Evolutionary conservation across 2,113 vertebrate species (phyloP).

Genomic region (Canis aureus): DNA sequence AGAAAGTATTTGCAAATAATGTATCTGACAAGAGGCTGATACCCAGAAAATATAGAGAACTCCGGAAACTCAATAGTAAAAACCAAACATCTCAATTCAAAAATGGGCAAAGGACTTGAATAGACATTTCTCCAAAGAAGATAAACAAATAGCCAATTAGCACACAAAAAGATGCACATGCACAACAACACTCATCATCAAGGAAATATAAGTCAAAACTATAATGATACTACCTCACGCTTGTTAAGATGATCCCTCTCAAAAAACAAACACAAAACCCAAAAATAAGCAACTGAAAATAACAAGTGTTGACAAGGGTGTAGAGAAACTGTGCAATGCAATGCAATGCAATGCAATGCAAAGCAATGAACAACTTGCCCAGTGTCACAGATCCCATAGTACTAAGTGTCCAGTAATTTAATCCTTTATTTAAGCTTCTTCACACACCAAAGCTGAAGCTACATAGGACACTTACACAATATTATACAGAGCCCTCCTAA

Average conservation of each 20-base stretch:
- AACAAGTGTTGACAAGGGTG: neutral
- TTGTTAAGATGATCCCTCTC: neutral
- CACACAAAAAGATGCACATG: neutral
- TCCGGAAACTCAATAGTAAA: neutral
- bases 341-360: neutral
- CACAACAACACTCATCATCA: neutral
- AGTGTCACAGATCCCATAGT: neutral
- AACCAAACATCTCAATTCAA: neutral
- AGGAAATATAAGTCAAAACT: neutral
- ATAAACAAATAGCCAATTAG: neutral
- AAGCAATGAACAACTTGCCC: neutral
- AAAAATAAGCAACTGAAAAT: neutral
- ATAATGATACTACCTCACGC: neutral
- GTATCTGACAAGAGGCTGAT: neutral
- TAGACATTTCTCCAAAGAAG: neutral
- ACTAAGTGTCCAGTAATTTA: neutral
- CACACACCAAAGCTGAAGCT: neutral
- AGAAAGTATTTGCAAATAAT: neutral
- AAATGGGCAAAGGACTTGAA: neutral
- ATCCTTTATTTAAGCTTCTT: neutral
- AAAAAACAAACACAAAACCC: neutral
- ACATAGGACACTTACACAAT: neutral
- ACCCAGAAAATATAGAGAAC: neutral
- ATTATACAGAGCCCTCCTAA: neutral
- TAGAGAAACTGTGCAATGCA: neutral